Evolutionary conservation across 2,888 invertebrate species (phyloP).

Genomic region (Dasysyrphus albostriatus): DNA sequence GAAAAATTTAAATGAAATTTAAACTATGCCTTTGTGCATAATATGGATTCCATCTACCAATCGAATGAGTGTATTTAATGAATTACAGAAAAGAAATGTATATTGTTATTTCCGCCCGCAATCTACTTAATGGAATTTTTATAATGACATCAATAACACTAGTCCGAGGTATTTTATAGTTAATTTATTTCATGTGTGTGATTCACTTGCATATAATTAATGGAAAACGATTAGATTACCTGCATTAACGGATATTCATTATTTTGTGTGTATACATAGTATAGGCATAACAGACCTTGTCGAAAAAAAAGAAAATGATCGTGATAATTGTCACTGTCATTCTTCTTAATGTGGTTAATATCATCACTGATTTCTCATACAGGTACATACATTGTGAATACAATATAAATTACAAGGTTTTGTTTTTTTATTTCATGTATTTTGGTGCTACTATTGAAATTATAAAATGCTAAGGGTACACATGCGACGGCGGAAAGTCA

Average conservation of each 20-base stretch:
- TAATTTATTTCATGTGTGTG: conserved; percentile 34
- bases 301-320: conserved; percentile 20
- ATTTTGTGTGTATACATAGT: neutral
- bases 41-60: too few relatives aligned
- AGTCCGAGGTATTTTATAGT: conserved; percentile 30
- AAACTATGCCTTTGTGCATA: neutral
- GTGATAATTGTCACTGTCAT: neutral
- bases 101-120: conserved; percentile 46
- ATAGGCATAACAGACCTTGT: neutral
- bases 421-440: too few relatives aligned
- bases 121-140: conserved; percentile 58
- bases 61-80: neutral
- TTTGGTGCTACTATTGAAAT: too few relatives aligned
- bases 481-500: too few relatives aligned
- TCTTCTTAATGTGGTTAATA: neutral
- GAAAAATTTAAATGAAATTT: neutral
- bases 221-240: conserved; percentile 47
- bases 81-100: neutral
- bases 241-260: conserved; percentile 29
- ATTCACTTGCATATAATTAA: conserved; percentile 63
- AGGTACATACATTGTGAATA: neutral
- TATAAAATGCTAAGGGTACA: too few relatives aligned
- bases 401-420: neutral
- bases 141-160: conserved; percentile 51
- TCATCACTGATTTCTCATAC: neutral